phyloP scores from a whole-genome alignment of 2,113 vertebrate genomes.

The Pollachius pollachius region DNA sequence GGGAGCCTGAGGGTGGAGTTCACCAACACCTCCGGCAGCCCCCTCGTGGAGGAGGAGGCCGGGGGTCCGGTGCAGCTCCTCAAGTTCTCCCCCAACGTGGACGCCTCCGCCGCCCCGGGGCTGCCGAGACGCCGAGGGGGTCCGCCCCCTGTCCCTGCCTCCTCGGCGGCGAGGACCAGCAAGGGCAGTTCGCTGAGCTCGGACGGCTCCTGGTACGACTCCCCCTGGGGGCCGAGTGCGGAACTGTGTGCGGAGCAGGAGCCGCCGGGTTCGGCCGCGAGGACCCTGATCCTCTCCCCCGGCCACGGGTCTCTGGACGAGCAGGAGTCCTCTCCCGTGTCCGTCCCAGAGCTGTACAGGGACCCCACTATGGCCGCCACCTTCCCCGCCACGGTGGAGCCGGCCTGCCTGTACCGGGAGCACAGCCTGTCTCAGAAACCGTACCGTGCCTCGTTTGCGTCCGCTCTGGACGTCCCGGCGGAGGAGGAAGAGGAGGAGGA shows the following conservation, averaged over 20 bases:
- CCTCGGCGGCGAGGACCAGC: conserved; percentile 83
- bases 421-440: conserved; percentile 52
- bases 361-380: conserved; percentile 74
- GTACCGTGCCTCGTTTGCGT: conserved; percentile 84
- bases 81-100: conserved; percentile 84
- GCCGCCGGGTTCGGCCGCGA: conserved; percentile 63
- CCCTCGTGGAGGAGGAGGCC: conserved; percentile 65
- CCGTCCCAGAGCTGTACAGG: conserved; percentile 81
- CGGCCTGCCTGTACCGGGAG: conserved; percentile 68
- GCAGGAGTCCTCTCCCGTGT: conserved; percentile 75
- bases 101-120: conserved; percentile 67
- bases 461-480: conserved; percentile 80
- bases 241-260: conserved; percentile 80
- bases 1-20: conserved; percentile 91
- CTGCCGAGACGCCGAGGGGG: conserved; percentile 42
- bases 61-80: conserved; percentile 85
- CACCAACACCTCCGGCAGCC: conserved; percentile 75
- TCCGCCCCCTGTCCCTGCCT: conserved; percentile 69
- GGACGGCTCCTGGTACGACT: conserved; percentile 93
- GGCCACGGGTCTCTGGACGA: conserved; percentile 70
- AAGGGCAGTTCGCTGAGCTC: conserved; percentile 94
- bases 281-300: conserved; percentile 67
- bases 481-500: conserved; percentile 78
- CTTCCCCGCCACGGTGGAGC: conserved; percentile 69
- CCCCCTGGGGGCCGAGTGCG: conserved; percentile 83